These are phyloP conservation scores for Zaprionus vittiger DNA, from an alignment of 1,140 invertebrate genomes.

Conservation along the genomic window DNA sequence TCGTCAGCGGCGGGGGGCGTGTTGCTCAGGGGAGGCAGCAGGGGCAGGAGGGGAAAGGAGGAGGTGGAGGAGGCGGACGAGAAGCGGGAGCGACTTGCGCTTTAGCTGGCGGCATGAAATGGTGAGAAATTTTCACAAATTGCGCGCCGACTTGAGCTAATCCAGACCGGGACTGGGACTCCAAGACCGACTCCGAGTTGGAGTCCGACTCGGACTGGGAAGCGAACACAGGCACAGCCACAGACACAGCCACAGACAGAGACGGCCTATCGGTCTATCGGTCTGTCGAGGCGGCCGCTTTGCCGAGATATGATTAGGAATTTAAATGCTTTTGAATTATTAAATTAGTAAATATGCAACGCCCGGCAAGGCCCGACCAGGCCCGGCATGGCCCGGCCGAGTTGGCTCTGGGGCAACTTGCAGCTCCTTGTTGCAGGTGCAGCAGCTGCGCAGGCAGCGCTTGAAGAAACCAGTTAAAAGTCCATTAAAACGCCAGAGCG, in stretches of 20 bases:
- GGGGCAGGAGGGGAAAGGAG: not conserved
- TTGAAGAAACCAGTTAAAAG: conserved; percentile 77
- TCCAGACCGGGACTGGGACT: not conserved
- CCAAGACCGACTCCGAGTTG: not conserved
- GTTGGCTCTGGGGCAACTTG: conserved; percentile 28
- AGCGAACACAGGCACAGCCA: not conserved
- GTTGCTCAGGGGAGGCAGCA: not conserved
- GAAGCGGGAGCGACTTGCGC: not conserved
- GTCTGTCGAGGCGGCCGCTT: conserved; percentile 56
- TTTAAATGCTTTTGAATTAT: conserved; percentile 84
- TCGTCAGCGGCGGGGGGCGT: conserved; percentile 9
- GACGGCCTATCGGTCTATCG: not conserved
- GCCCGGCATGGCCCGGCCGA: not conserved
- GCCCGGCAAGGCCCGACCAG: conserved; percentile 58
- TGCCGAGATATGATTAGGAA: conserved; percentile 84
- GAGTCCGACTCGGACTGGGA: not conserved
- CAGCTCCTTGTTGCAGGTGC: conserved; percentile 70
- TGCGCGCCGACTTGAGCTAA: conserved; percentile 41
- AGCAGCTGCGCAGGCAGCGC: conserved; percentile 54
- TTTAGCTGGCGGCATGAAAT: conserved; percentile 51
- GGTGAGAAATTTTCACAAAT: conserved; percentile 83
- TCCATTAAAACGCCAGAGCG: conserved; percentile 78
- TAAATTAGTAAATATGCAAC: conserved; percentile 84
- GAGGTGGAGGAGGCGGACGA: not conserved
- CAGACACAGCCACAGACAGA: not conserved